Evolutionary conservation across 2,797 vertebrate species (phyloP).

Genomic region (Danio tinwini): DNA sequence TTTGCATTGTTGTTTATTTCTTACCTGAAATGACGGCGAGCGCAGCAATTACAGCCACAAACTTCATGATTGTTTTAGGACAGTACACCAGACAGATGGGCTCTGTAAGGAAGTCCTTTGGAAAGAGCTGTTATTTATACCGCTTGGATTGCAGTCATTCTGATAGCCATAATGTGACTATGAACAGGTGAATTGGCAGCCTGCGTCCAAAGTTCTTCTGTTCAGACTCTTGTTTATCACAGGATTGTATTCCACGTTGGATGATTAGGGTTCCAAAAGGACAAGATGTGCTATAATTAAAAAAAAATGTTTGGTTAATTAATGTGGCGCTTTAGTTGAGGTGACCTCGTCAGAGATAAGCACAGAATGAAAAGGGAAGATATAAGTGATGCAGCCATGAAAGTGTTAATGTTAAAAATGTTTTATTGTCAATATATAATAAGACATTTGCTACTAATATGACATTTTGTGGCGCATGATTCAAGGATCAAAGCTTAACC

Average conservation of each 20-base stretch:
- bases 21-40: constrained; percentile 78
- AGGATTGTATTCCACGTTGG: constrained; percentile 70
- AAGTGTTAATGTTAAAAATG: background rate
- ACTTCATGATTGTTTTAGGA: constrained; percentile 74
- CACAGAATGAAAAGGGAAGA: background rate
- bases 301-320: background rate
- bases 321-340: background rate
- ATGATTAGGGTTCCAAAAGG: constrained; percentile 54
- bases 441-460: background rate
- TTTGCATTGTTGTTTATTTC: constrained; percentile 8
- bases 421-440: background rate
- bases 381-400: background rate
- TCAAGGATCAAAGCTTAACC: constrained; percentile 25
- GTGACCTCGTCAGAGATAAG: background rate
- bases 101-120: constrained; percentile 34
- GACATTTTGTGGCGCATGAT: background rate
- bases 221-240: constrained; percentile 72
- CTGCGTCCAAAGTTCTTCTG: constrained; percentile 73
- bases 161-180: constrained; percentile 51
- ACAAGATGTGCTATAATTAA: constrained; percentile 25
- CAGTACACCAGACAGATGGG: constrained; percentile 46
- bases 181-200: constrained; percentile 59
- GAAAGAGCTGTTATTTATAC: constrained; percentile 51
- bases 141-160: constrained; percentile 37
- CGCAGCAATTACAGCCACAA: constrained; percentile 67